Base-by-base conservation (phyloP, 2,888 invertebrate species). In the Lypha dubia region DNA sequence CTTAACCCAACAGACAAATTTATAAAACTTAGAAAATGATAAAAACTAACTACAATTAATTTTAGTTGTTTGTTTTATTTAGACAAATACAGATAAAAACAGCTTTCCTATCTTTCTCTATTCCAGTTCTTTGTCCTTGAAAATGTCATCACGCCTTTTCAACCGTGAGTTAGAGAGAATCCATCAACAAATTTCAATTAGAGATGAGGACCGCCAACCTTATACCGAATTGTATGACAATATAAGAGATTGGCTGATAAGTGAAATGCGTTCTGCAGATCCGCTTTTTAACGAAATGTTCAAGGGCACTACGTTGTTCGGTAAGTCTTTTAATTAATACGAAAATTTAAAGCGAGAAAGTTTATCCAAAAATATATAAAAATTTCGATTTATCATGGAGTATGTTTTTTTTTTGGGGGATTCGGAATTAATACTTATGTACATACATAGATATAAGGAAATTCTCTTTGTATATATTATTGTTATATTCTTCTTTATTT, bases 231-330 rank as follows among this genome's bases (percentile, higher is more conserved):
- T 83, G 49, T 87, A 68, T 22, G 73, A 86, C 1, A 62, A 9
- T 1, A 74, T 87, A 49, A 79, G 75, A 2, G 38, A 81, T 11
- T 58, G 76, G 46, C 28, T 88, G 0, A 49, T 88, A 5, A 0
- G 35, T 1, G 65, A 79, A 32, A 87, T 88, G 86, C 5, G 76
- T 1, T 0, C 3, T 1, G 58, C 56, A 1, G 70, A 87, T 51
- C 7, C 13, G 0, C 63, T 77, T 24, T 88, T 88, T 70, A 62
- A 65, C 0, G 9, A n/a, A 4, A 24, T 88, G n/a, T 87, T 51
- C 22, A 74, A 56, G 6, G 88, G 87, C 0, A 44, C 80, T 8
- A 35, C 56, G 4, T 73, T 88, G 9, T 87, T 85, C 60, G 88
- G 88, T 88, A 83, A 83, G 82, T 75, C 24, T 38, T 17, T 11